These are phyloP conservation scores for Daubentonia madagascariensis DNA, from an alignment of 2,113 vertebrate species.

Conservation along the genomic window DNA sequence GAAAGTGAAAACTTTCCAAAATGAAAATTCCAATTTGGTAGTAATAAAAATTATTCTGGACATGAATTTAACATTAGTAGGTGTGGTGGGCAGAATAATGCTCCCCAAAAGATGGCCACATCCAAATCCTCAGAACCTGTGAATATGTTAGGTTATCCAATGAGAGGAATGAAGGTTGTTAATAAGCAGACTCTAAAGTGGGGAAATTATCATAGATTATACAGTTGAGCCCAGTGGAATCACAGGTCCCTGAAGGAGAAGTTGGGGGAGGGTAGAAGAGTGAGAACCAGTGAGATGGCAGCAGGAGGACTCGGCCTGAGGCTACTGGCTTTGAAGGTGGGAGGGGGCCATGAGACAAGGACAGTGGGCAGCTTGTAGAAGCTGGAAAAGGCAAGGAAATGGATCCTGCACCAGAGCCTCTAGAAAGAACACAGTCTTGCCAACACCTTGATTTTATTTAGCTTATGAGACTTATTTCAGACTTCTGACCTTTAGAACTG, in stretches of 20 bases:
- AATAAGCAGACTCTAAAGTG: neutral
- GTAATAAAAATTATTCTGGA: neutral
- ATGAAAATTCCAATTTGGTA: neutral
- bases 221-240: neutral
- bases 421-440: neutral
- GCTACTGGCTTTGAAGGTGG: neutral
- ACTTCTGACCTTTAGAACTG: neutral
- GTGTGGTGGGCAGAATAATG: neutral
- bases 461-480: neutral
- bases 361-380: neutral
- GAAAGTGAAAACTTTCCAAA: neutral
- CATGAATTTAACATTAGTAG: neutral
- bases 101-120: neutral
- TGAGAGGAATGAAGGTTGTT: neutral
- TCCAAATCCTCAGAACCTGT: neutral
- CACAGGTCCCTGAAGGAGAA: neutral
- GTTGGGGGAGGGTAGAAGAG: neutral
- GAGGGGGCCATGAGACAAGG: neutral
- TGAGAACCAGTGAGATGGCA: neutral
- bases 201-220: neutral
- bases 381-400: neutral
- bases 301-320: neutral
- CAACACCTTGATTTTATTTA: neutral
- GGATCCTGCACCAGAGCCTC: neutral
- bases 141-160: neutral